Evolutionary conservation across 2,888 invertebrate species (phyloP).

Genomic region (Andrena bucephala): DNA sequence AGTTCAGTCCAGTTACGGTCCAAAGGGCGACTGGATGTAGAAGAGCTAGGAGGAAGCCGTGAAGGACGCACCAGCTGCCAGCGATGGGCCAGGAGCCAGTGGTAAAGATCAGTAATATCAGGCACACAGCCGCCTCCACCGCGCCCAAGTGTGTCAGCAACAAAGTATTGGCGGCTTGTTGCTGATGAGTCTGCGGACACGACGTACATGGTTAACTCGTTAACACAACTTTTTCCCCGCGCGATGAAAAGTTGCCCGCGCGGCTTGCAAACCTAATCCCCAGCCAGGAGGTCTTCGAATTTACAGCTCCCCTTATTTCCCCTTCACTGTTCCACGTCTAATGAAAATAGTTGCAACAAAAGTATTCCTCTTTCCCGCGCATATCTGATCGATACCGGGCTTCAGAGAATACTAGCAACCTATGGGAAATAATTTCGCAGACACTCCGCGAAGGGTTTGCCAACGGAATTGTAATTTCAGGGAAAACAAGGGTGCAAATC

Average conservation of each 20-base stretch:
- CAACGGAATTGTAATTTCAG: neutral
- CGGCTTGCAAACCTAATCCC: constrained; percentile 35
- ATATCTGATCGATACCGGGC: no score
- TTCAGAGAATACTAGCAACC: no score
- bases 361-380: neutral
- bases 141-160: constrained; percentile 90
- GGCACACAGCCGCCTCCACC: constrained; percentile 89
- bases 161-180: constrained; percentile 89
- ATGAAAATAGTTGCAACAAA: neutral
- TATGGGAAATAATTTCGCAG: neutral
- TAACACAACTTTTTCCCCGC: constrained; percentile 19
- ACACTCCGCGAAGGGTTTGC: neutral
- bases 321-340: neutral
- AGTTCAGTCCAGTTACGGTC: constrained; percentile 93
- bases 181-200: constrained; percentile 78
- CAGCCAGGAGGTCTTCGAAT: constrained; percentile 31
- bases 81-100: constrained; percentile 86
- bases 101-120: constrained; percentile 87
- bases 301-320: constrained; percentile 37
- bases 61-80: constrained; percentile 88
- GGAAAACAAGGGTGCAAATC: constrained; percentile 13
- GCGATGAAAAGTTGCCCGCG: constrained; percentile 19
- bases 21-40: constrained; percentile 91
- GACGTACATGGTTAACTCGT: constrained; percentile 32
- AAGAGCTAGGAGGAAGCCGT: constrained; percentile 89